Evolutionary conservation across 2,113 vertebrate species (phyloP).

Genomic region (Labeo rohita): DNA sequence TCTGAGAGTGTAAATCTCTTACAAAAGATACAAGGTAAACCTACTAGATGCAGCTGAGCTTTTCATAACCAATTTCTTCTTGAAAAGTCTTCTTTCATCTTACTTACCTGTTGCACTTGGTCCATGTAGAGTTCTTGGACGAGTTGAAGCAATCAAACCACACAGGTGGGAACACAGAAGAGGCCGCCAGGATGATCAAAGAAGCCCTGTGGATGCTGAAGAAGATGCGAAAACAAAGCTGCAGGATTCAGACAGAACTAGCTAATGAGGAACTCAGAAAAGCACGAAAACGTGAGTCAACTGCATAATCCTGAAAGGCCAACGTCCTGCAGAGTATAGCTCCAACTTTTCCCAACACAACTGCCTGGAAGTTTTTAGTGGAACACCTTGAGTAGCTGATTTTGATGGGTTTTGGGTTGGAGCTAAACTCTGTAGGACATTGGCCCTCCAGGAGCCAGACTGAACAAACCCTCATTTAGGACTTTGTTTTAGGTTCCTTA

Average conservation of each 20-base stretch:
- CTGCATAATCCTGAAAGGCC: neutral
- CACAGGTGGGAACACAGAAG: neutral
- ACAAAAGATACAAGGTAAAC: constrained; percentile 76
- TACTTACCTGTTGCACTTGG: neutral
- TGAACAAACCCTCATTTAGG: too few species aligned
- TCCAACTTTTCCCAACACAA: neutral
- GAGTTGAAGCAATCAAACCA: constrained; percentile 38
- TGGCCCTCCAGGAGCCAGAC: too few species aligned
- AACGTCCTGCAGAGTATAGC: neutral
- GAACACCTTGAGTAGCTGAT: neutral
- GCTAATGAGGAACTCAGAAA: constrained; percentile 48
- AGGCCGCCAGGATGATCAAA: constrained; percentile 44
- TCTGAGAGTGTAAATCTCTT: constrained; percentile 72
- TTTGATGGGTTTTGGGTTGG: too few species aligned
- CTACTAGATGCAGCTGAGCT: neutral
- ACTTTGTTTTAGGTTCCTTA: too few species aligned
- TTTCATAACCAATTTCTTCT: neutral
- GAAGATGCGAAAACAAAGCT: constrained; percentile 59
- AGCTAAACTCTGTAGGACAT: too few species aligned
- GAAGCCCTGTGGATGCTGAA: constrained; percentile 52
- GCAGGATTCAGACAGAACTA: constrained; percentile 51
- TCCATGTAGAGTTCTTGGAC: constrained; percentile 59
- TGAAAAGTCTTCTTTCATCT: neutral
- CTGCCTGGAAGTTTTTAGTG: neutral
- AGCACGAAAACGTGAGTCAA: constrained; percentile 55